Evolutionary conservation across 2,888 invertebrate species (phyloP), one percentile per base, ranked within the genome.

Genomic region (Chalcosyrphus nemorum): DNA sequence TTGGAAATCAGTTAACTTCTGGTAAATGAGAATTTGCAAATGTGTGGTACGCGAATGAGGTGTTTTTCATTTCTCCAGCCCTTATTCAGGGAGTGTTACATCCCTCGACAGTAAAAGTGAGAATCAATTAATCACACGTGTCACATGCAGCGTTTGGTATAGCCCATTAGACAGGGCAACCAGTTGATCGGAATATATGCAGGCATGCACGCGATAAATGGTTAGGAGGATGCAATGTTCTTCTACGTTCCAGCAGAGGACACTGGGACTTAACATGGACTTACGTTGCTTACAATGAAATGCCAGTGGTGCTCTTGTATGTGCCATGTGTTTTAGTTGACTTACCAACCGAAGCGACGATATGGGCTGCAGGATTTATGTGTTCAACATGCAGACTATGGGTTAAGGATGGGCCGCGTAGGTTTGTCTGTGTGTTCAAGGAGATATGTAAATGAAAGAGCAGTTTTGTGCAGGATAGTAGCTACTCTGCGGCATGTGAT

Each of bases 101-200:
- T n/a, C n/a, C n/a, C n/a, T n/a, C n/a, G n/a, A n/a, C 54, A 47
- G 81, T 13, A 63, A 45, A 77, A 72, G 66, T 78, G 82, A 72
- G 66, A 78, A 72, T 66, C 78, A 78, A 82, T 78, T 82, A 82
- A 82, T 82, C 82, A 82, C 65, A 66, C 61, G 47, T 78, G 72
- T 66, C 78, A 59, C 59, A 66, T 66, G 72, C 78, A 82, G 47
- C 38, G 45, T 29, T 41, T 29, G 52, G 19, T 35, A 59, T 38
- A 82, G 77, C 38, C 72, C 61, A 72, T 77, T 77, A 72, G 59
- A 57, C 41, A 57, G 27, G 63, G 41, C 70, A 65, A 81, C 81
- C 61, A 59, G 81, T 81, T 81, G 77, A 81, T 81, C 52, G 15
- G 32, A 56, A 56, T 38, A 56, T 38, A 38, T 13, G 5, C 57